These are phyloP conservation scores for Hiodon tergisus DNA, from an alignment of 2,113 vertebrate species.

Conservation along the genomic window DNA sequence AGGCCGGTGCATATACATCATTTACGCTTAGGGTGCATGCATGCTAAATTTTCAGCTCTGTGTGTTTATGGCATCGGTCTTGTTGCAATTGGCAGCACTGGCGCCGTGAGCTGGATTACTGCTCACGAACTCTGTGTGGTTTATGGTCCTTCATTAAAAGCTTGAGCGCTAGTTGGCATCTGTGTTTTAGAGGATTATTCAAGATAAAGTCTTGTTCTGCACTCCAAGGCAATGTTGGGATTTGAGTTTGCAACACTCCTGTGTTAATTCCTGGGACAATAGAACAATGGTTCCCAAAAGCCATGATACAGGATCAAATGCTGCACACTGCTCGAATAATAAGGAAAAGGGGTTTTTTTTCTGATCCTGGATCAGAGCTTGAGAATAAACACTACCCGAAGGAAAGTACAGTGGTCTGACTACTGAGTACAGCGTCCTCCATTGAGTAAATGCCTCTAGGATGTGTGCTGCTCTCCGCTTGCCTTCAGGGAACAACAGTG, in stretches of 20 bases:
- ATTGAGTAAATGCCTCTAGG: background rate
- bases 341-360: background rate
- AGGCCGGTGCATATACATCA: no score
- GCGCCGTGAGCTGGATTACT: no score
- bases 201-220: no score
- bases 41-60: no score
- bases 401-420: constrained; percentile 17
- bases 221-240: background rate
- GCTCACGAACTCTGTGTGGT: no score
- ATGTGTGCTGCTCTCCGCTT: background rate
- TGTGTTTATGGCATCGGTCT: no score
- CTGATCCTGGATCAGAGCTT: background rate
- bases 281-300: background rate
- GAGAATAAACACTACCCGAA: constrained; percentile 24
- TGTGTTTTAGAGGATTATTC: no score
- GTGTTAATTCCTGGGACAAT: background rate
- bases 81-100: no score
- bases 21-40: no score
- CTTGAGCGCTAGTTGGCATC: no score
- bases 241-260: background rate
- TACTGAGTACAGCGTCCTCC: background rate
- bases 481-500: constrained; percentile 66
- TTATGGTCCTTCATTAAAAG: no score
- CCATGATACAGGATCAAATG: background rate
- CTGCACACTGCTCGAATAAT: background rate